phyloP scores from a whole-genome alignment of 2,113 vertebrate species.

The Lethenteron reissneri region DNA sequence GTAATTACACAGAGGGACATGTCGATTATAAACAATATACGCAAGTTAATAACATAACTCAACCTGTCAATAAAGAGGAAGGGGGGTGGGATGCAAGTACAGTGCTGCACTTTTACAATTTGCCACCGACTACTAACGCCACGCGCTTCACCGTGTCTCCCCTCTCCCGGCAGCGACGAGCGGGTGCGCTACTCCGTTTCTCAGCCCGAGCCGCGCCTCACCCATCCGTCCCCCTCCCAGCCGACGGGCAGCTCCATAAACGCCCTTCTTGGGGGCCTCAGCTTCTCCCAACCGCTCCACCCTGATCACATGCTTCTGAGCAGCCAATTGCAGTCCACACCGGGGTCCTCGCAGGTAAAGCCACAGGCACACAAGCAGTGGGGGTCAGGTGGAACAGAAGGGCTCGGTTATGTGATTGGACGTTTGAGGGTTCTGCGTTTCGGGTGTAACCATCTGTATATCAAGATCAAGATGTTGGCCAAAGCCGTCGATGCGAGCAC shows the following conservation, averaged over 20 bases:
- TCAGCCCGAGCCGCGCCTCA: conserved; percentile 49
- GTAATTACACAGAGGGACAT: not conserved
- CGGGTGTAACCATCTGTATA: not conserved
- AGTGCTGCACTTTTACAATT: not conserved
- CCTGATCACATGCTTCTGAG: conserved; percentile 79
- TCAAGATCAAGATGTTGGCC: not conserved
- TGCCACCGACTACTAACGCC: conserved; percentile 13
- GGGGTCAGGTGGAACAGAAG: too few species aligned
- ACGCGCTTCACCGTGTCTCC: not conserved
- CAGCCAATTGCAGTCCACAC: conserved; percentile 63
- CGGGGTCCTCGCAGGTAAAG: conserved; percentile 66
- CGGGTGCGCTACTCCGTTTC: conserved; percentile 51
- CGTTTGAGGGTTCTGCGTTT: not conserved
- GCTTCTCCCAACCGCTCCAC: conserved; percentile 73
- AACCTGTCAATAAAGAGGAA: not conserved
- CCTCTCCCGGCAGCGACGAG: conserved; percentile 35
- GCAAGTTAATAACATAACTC: not conserved
- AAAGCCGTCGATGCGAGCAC: not conserved
- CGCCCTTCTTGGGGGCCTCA: conserved; percentile 44
- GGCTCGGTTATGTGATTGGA: not conserved
- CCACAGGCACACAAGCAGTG: too few species aligned
- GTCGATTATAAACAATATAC: not conserved
- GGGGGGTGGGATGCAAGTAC: not conserved
- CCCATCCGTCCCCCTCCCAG: conserved; percentile 35
- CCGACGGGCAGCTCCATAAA: conserved; percentile 25